Evolutionary conservation across 2,888 invertebrate species (phyloP).

Genomic region (Ophraella communa): DNA sequence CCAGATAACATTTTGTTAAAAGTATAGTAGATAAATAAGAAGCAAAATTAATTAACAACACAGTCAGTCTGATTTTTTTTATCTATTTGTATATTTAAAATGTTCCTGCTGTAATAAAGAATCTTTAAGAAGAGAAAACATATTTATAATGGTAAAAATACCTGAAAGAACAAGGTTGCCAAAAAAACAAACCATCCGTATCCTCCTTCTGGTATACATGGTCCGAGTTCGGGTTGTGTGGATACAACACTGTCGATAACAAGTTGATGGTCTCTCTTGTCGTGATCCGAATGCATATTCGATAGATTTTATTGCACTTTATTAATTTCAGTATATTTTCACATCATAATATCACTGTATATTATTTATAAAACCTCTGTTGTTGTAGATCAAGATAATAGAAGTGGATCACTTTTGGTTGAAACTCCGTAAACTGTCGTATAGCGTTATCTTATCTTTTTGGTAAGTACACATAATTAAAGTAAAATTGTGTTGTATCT

Average conservation of each 20-base stretch:
- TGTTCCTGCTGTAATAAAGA: no score
- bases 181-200: constrained; percentile 72
- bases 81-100: no score
- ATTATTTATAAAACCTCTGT: neutral
- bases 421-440: constrained; percentile 17
- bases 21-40: no score
- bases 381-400: neutral
- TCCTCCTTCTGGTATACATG: constrained; percentile 70
- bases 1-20: no score
- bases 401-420: constrained; percentile 31
- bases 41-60: no score
- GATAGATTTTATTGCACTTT: constrained; percentile 3
- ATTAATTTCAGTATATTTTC: constrained; percentile 19
- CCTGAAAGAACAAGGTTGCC: constrained; percentile 67
- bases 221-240: constrained; percentile 71
- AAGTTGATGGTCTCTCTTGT: constrained; percentile 35
- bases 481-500: constrained; percentile 8
- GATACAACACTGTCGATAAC: constrained; percentile 67
- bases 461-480: constrained; percentile 31
- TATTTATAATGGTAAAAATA: constrained; percentile 45
- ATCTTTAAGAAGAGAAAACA: neutral
- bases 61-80: no score
- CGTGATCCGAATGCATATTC: constrained; percentile 22
- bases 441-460: constrained; percentile 36
- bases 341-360: constrained; percentile 2